Evolutionary conservation across 2,113 vertebrate genomes (phyloP), one percentile per base, ranked within the genome.

Genomic region (Chloroceryle aenea): DNA sequence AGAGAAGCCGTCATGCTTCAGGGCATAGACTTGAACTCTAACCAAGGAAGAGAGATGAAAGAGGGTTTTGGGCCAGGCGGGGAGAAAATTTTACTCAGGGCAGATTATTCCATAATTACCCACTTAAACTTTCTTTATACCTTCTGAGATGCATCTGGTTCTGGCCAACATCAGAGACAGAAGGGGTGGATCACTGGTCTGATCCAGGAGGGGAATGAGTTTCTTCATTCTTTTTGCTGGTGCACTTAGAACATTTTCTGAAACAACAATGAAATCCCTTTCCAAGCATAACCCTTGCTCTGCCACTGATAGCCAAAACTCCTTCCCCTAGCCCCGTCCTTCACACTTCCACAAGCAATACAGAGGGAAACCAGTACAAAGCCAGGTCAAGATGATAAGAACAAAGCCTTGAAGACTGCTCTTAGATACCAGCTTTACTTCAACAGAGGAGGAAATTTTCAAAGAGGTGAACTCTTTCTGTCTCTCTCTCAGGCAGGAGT

Each of bases 401-500:
- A 96, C 89, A 97, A 97, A 97, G 93, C 92, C 95, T 95, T 88
- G 92, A 97, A 97, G 89, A 87, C 87, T 91, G 91, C 56, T 96
- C 89, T 97, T 96, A 97, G 93, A 93, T 96, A 93, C 73, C 87
- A 95, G 94, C 94, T 95, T 97, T 95, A 97, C 95, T 96, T 96
- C 85, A 75, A 96, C 95, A 95, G 93, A 96, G 91, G 79, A 92
- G 80, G 87, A 90, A 96, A 96, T 96, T 96, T 97, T 97, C 97
- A 97, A 97, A 97, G 96, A 95, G 85, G 80, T 97, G 97, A 97
- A 96, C 90, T 95, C 94, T 94, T 93, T 95, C 95, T 92, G 72
- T 94, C 93, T 93, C 76, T 97, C 89, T 93, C 95, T 93, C 95
- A 97, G 96, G 94, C 92, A 96, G 89, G 81, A 95, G 87, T 95